These are phyloP conservation scores for Trisateles emortualis DNA, from an alignment of 2,888 invertebrate genomes.

Conservation along the genomic window DNA sequence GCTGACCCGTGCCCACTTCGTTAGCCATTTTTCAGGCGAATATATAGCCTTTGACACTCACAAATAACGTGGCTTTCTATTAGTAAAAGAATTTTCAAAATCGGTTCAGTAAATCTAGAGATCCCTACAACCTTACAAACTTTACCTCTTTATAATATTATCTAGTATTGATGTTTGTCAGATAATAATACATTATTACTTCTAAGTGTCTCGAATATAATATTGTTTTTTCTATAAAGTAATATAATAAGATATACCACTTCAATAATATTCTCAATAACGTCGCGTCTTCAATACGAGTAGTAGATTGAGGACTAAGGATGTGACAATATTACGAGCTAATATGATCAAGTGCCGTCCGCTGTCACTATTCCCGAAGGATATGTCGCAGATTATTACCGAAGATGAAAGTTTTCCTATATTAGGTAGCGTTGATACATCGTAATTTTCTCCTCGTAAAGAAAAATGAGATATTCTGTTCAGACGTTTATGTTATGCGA, in stretches of 20 bases:
- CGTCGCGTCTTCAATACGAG: slow-evolving; percentile 2
- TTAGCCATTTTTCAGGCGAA: too few species aligned
- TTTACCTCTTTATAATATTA: too few species aligned
- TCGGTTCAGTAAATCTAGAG: too few species aligned
- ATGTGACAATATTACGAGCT: slow-evolving; percentile 33
- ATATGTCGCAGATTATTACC: slow-evolving; percentile 23
- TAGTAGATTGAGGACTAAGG: slow-evolving; percentile 13
- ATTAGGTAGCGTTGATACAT: slow-evolving; percentile 12
- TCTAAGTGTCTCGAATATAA: too few species aligned
- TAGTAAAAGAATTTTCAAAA: too few species aligned
- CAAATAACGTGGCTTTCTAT: too few species aligned
- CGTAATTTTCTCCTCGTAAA: slow-evolving; percentile 19
- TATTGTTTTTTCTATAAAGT: not conserved
- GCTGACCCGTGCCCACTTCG: too few species aligned
- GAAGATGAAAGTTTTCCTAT: slow-evolving; percentile 22
- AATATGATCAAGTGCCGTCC: slow-evolving; percentile 39
- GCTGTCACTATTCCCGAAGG: slow-evolving; percentile 37
- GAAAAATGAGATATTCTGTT: slow-evolving; percentile 18
- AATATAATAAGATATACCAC: not conserved
- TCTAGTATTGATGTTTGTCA: too few species aligned
- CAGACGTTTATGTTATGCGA: slow-evolving; percentile 30
- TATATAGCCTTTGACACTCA: too few species aligned
- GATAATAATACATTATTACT: too few species aligned
- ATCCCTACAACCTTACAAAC: too few species aligned
- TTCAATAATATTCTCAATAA: slow-evolving; percentile 23